Conservation (phyloP, 2,797 vertebrate genomes). For the Mustela erminea region DNA sequence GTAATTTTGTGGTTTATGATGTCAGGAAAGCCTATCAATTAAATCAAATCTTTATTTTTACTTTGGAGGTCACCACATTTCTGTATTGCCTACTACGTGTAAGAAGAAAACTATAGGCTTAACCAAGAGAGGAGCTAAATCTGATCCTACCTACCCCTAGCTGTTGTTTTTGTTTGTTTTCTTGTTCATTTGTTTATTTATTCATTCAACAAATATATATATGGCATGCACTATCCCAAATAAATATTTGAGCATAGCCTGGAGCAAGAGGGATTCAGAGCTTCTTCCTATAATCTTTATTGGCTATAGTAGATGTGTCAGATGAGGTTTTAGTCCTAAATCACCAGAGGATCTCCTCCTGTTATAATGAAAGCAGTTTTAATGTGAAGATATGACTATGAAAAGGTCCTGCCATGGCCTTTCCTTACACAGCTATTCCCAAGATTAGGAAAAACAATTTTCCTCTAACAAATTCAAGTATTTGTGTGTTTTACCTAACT, state of each 20-base stretch:
- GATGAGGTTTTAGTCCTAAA: neutral
- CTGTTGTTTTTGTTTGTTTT: slow-evolving; percentile 46
- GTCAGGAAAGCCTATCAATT: slow-evolving; percentile 70
- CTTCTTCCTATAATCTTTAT: neutral
- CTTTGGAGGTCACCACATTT: slow-evolving; percentile 9
- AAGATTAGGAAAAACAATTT: neutral
- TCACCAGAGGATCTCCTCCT: neutral
- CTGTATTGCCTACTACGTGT: neutral
- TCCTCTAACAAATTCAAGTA: neutral
- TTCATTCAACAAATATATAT: slow-evolving; percentile 40
- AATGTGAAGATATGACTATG: neutral
- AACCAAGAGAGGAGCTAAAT: neutral
- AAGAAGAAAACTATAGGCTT: neutral
- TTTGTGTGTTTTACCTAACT: slow-evolving; percentile 2
- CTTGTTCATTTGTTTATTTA: slow-evolving; percentile 22
- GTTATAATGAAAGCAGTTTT: neutral
- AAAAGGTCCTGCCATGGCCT: neutral
- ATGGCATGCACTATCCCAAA: neutral
- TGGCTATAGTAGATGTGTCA: neutral
- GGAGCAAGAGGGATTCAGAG: neutral
- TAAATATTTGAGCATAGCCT: neutral
- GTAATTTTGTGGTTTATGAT: slow-evolving; percentile 74
- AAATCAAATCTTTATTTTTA: slow-evolving; percentile 44
- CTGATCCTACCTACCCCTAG: neutral
- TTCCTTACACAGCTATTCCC: neutral